phyloP scores from a whole-genome alignment of 2,797 vertebrate species.

The Acropternis orthonyx region DNA sequence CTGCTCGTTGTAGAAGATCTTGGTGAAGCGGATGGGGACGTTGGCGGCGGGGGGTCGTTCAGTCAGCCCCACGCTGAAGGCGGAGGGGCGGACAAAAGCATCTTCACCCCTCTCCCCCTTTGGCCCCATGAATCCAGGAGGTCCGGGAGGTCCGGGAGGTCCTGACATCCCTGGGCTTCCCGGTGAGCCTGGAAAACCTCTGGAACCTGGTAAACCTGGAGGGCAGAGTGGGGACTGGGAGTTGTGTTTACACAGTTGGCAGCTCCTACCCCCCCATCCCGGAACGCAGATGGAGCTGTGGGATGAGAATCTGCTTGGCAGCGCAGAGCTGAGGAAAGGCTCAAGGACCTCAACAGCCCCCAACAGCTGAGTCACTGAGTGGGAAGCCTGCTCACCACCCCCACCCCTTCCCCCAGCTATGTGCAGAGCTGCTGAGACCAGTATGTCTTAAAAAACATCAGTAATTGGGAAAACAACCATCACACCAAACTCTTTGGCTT shows the following conservation, averaged over 20 bases:
- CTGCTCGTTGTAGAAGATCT: conserved; percentile 84
- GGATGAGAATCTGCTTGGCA: rapidly evolving
- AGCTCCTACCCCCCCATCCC: rapidly evolving
- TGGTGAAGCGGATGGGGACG: conserved; percentile 81
- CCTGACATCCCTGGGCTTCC: conserved; percentile 73
- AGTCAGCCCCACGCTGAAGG: conserved; percentile 82
- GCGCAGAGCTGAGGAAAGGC: neutral
- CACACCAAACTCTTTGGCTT: neutral
- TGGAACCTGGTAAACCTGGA: conserved; percentile 75
- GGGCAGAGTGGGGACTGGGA: neutral
- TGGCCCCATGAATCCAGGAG: conserved; percentile 72
- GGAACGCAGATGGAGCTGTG: neutral
- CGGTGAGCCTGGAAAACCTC: conserved; percentile 68
- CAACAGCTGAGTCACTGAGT: rapidly evolving
- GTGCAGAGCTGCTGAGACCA: neutral
- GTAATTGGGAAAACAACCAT: neutral
- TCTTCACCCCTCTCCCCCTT: conserved; percentile 77
- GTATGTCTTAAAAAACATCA: neutral
- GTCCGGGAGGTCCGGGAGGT: conserved; percentile 41
- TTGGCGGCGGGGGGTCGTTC: conserved; percentile 53
- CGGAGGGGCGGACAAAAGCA: conserved; percentile 75
- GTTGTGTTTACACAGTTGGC: neutral
- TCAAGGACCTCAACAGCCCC: neutral
- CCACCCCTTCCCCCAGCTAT: rapidly evolving
- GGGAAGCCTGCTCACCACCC: neutral